Conservation (phyloP, 2,888 invertebrate genomes). For the Dioctria rufipes region DNA sequence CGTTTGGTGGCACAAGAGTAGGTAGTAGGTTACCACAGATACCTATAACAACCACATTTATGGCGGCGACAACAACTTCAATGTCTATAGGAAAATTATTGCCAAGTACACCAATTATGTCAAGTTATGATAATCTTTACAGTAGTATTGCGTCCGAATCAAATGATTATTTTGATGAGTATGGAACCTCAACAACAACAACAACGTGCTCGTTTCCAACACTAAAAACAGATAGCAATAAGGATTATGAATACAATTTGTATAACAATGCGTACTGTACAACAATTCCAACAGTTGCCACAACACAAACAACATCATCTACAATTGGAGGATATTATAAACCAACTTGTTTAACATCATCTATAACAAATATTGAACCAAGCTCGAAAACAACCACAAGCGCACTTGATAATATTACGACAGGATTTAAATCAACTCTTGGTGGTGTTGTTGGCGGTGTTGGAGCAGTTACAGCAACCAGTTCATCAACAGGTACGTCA, state of each 20-base stretch:
- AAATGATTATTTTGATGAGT: conserved; percentile 42
- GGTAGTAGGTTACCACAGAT: conserved; percentile 51
- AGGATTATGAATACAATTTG: conserved; percentile 25
- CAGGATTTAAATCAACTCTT: conserved; percentile 55
- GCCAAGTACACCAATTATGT: conserved; percentile 38
- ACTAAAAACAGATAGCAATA: conserved; percentile 41
- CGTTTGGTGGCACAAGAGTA: neutral
- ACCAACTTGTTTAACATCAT: conserved; percentile 55
- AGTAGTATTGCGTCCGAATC: neutral
- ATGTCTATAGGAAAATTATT: conserved; percentile 35
- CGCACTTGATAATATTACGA: conserved; percentile 53
- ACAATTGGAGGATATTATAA: conserved; percentile 67
- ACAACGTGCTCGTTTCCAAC: conserved; percentile 32
- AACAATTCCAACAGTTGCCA: conserved; percentile 57
- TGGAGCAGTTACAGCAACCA: conserved; percentile 11
- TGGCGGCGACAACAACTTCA: neutral
- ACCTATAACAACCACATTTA: neutral
- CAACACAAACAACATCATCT: conserved; percentile 59
- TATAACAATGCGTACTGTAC: conserved; percentile 54
- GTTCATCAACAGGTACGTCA: conserved; percentile 40
- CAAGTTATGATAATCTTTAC: conserved; percentile 38
- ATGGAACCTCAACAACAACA: conserved; percentile 30
- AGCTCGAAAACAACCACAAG: conserved; percentile 13
- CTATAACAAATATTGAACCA: conserved; percentile 8
- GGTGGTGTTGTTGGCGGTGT: conserved; percentile 54